These are phyloP conservation scores for Dicranocentrus wangi DNA, from an alignment of 2,888 invertebrate genomes.

Conservation along the genomic window DNA sequence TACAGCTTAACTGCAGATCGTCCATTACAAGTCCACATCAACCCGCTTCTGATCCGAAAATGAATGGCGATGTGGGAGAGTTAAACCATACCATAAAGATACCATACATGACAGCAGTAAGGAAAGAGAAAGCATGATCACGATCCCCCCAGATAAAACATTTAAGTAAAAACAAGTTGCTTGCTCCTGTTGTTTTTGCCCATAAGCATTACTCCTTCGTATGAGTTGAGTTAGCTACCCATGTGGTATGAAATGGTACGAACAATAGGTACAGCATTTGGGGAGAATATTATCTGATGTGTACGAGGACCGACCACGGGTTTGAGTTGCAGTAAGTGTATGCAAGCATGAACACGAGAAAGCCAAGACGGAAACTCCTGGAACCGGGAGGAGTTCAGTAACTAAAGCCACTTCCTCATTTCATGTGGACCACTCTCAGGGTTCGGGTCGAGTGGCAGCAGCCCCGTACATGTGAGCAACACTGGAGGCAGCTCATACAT, in stretches of 20 bases:
- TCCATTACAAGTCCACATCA: no score
- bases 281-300: neutral
- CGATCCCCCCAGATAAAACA: constrained; percentile 17
- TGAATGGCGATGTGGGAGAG: constrained; percentile 30
- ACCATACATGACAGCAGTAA: no score
- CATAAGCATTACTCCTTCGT: constrained; percentile 8
- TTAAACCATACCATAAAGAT: no score
- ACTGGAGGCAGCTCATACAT: neutral
- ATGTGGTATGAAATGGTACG: constrained; percentile 38
- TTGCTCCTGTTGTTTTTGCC: neutral
- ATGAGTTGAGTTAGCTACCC: constrained; percentile 44
- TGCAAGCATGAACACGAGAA: constrained; percentile 17
- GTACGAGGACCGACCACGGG: neutral
- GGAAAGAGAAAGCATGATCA: constrained; percentile 45
- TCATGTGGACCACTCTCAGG: constrained; percentile 67
- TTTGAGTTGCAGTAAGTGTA: neutral
- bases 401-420: constrained; percentile 66
- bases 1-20: no score
- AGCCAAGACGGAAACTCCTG: constrained; percentile 48
- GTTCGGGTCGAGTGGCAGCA: constrained; percentile 62
- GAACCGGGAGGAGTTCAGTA: constrained; percentile 67
- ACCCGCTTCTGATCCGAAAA: no score
- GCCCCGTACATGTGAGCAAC: constrained; percentile 36
- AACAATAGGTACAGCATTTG: constrained; percentile 55
- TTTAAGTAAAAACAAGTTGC: constrained; percentile 50